phyloP scores from a whole-genome alignment of 2,113 vertebrate species.

The Amia ocellicauda region DNA sequence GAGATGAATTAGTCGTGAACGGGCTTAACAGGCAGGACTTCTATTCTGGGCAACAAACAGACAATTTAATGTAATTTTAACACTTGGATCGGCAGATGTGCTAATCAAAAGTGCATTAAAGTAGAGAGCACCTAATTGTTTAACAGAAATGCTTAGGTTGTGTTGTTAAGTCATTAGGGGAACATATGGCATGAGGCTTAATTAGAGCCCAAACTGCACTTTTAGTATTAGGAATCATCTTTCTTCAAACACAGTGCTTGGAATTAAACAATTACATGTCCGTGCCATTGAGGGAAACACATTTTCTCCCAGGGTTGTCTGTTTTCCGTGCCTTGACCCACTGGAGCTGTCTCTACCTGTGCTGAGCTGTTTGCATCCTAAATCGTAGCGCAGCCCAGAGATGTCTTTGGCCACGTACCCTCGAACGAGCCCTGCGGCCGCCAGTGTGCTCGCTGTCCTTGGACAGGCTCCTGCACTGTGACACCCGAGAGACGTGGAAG shows the following conservation, averaged over 20 bases:
- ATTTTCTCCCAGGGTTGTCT: too few species aligned
- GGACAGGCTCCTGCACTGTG: too few species aligned
- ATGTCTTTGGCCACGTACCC: too few species aligned
- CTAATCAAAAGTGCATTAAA: constrained; percentile 4
- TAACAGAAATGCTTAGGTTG: background rate
- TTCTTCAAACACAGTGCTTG: background rate
- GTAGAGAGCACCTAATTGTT: background rate
- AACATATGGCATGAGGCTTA: constrained; percentile 1
- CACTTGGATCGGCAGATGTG: constrained; percentile 1
- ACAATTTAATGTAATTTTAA: constrained; percentile 1
- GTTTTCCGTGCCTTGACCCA: background rate
- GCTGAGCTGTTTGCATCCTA: background rate
- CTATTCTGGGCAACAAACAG: background rate
- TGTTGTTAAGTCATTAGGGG: background rate
- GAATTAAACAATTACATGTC: background rate
- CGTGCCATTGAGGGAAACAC: background rate
- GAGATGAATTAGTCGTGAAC: too few species aligned
- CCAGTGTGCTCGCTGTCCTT: too few species aligned
- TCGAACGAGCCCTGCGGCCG: too few species aligned
- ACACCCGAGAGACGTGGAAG: too few species aligned
- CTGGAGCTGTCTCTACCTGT: too few species aligned
- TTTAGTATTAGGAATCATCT: background rate
- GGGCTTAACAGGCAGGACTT: too few species aligned
- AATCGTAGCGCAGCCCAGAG: too few species aligned
- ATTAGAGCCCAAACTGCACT: background rate